phyloP scores from a whole-genome alignment of 2,888 invertebrate species.

The Diarsia brunnea region DNA sequence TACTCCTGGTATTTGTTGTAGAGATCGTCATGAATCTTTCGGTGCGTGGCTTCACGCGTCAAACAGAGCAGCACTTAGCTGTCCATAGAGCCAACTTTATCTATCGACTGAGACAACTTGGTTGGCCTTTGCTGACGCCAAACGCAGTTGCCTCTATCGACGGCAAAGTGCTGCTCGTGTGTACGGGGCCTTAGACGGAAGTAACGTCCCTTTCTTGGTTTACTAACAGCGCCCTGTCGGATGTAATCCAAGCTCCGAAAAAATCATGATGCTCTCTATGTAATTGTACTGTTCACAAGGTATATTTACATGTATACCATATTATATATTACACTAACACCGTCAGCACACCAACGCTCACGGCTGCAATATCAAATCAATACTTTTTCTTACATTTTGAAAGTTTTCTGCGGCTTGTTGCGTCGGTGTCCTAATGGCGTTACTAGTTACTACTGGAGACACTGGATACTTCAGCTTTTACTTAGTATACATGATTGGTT shows the following conservation, averaged over 20 bases:
- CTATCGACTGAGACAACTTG: too few species aligned
- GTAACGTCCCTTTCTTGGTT: not conserved
- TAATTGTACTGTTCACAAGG: slow-evolving; percentile 24
- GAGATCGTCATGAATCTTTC: not conserved
- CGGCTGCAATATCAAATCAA: not conserved
- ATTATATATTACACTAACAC: not conserved
- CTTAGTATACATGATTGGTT: not conserved
- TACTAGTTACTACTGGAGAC: not conserved
- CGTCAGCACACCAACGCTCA: not conserved
- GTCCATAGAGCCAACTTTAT: too few species aligned
- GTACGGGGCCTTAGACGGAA: not conserved
- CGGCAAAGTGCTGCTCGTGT: too few species aligned
- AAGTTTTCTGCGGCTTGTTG: not conserved
- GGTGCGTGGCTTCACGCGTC: not conserved
- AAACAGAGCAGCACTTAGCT: too few species aligned
- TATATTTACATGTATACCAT: not conserved
- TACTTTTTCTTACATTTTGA: slow-evolving; percentile 3
- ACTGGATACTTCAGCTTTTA: not conserved
- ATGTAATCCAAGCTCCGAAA: not conserved
- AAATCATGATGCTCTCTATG: not conserved
- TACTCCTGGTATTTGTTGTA: not conserved
- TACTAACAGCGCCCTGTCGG: not conserved
- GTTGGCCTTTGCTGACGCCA: too few species aligned
- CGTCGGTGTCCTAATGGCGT: slow-evolving; percentile 1
- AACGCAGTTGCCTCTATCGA: too few species aligned